These are phyloP conservation scores for Larimichthys crocea DNA, from an alignment of 2,113 vertebrate genomes.

Conservation along the genomic window DNA sequence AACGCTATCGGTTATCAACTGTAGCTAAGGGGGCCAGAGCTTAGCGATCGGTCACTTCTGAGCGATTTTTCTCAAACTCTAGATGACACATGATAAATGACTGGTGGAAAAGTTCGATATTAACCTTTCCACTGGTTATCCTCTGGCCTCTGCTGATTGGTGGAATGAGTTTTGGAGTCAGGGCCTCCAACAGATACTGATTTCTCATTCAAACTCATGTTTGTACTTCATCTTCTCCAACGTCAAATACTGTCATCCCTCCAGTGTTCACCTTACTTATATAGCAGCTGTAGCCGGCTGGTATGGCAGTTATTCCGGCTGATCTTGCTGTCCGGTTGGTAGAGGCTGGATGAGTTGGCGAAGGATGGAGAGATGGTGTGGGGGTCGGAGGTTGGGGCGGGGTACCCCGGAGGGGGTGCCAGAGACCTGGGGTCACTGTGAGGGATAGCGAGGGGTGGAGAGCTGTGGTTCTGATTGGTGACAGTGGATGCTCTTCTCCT, in stretches of 20 bases:
- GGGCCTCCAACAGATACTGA: constrained; percentile 6
- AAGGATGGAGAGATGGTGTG: constrained; percentile 80
- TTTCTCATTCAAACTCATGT: neutral
- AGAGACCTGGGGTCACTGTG: constrained; percentile 75
- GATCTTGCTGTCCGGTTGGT: constrained; percentile 87
- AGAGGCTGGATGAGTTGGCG: constrained; percentile 81
- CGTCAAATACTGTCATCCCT: neutral
- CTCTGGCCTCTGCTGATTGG: neutral
- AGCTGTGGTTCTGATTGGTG: constrained; percentile 79
- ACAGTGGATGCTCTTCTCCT: constrained; percentile 83
- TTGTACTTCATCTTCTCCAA: neutral
- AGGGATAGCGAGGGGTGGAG: constrained; percentile 41
- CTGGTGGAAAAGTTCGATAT: neutral
- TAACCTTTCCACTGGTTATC: neutral
- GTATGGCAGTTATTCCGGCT: constrained; percentile 89
- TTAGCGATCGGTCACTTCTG: neutral
- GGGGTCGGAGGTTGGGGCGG: constrained; percentile 77
- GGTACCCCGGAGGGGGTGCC: constrained; percentile 81
- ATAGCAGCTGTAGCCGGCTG: constrained; percentile 90
- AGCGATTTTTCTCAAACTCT: neutral
- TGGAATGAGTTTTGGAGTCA: neutral
- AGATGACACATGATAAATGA: constrained; percentile 13
- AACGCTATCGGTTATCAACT: neutral
- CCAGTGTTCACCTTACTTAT: constrained; percentile 84
- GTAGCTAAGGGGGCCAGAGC: neutral